Percentiles rank a stretch among this genome's conserved stretches.
Conservation (phyloP, 2,888 invertebrate genomes). For the Pyrrhosoma nymphula region DNA sequence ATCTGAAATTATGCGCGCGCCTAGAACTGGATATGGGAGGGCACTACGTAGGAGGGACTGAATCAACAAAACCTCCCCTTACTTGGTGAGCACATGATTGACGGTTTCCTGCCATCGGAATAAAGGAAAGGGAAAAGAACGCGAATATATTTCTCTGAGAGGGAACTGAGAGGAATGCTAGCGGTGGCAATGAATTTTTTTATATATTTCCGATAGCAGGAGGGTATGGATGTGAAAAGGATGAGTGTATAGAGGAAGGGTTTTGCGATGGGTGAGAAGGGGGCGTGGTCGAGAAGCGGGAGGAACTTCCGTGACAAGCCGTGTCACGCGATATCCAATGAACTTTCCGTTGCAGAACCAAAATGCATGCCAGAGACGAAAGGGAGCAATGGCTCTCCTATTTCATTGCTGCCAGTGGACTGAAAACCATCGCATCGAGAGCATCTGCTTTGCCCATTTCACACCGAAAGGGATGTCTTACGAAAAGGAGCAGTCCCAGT, state of each 20-base stretch:
- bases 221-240: neutral
- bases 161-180: conserved; percentile 24
- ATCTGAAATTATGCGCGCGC: neutral
- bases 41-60: neutral
- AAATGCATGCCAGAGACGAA: neutral
- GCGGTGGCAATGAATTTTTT: conserved; percentile 24
- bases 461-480: neutral
- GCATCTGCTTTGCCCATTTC: neutral
- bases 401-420: neutral
- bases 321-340: neutral
- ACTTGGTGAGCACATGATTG: conserved; percentile 24
- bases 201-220: neutral
- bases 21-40: neutral
- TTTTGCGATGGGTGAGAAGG: neutral
- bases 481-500: neutral
- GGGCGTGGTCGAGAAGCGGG: neutral
- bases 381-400: neutral
- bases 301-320: neutral
- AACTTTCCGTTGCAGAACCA: neutral
- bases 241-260: neutral
- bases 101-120: conserved; percentile 51
- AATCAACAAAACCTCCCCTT: neutral
- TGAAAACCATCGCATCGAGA: neutral
- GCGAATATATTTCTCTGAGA: conserved; percentile 42
- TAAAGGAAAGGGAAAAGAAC: conserved; percentile 28